Evolutionary conservation across 2,888 invertebrate species (phyloP).

Genomic region (Ethmia dodecea): DNA sequence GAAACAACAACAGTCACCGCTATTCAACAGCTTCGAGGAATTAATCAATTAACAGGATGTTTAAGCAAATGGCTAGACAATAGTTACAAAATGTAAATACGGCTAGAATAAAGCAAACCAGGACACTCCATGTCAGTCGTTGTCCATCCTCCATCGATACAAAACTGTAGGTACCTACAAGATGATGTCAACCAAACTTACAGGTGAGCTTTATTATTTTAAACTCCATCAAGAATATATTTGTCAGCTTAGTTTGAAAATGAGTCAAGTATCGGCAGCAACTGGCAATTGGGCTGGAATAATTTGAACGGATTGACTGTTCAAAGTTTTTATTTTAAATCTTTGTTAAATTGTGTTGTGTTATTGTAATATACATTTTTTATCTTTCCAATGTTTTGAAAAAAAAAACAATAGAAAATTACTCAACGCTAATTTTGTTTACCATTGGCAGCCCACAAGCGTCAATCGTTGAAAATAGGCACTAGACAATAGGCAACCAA

Average conservation of each 20-base stretch:
- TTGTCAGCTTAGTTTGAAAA: not conserved
- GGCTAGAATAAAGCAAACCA: constrained; percentile 12
- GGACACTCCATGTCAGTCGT: constrained; percentile 11
- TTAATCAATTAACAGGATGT: constrained; percentile 22
- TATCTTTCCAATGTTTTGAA: too few relatives aligned
- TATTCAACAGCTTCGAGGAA: not conserved
- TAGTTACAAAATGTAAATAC: constrained; percentile 28
- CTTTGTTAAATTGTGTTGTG: too few relatives aligned
- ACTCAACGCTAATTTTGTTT: too few relatives aligned
- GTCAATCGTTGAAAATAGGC: too few relatives aligned
- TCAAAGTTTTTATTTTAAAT: too few relatives aligned
- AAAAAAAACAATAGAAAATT: too few relatives aligned
- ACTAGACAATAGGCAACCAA: too few relatives aligned
- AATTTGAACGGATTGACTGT: too few relatives aligned
- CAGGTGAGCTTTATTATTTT: constrained; percentile 24
- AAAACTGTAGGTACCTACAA: constrained; percentile 13
- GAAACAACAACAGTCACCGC: not conserved
- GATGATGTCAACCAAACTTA: constrained; percentile 14
- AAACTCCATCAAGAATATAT: not conserved
- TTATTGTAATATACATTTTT: too few relatives aligned
- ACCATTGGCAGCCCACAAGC: too few relatives aligned
- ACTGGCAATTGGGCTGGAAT: too few relatives aligned
- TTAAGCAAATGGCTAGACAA: constrained; percentile 25
- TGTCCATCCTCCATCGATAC: constrained; percentile 16
- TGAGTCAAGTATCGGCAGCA: too few relatives aligned